Conservation (phyloP, 2,113 vertebrate species). For the Procavia capensis region DNA sequence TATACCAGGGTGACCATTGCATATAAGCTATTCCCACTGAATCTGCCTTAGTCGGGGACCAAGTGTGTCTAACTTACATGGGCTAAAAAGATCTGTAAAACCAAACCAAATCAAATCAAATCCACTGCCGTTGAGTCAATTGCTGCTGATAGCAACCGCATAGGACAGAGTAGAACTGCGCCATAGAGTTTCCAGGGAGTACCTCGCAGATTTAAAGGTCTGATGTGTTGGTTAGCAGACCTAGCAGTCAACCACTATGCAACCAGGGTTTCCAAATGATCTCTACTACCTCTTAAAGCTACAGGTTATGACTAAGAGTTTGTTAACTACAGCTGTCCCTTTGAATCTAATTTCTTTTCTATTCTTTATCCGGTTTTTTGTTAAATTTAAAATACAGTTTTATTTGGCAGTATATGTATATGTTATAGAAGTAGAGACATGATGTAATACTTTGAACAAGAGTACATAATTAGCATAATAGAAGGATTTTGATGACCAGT, state of each 20-base stretch:
- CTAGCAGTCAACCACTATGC: too few species aligned
- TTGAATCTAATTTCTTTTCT: slow-evolving; percentile 55
- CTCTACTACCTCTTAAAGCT: slow-evolving; percentile 24
- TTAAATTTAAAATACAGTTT: slow-evolving; percentile 58
- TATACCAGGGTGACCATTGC: not conserved
- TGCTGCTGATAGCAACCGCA: too few species aligned
- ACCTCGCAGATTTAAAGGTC: too few species aligned
- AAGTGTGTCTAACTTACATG: slow-evolving; percentile 35
- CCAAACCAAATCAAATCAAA: too few species aligned
- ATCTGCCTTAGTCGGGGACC: not conserved
- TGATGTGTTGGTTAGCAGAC: too few species aligned
- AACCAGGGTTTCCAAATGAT: too few species aligned
- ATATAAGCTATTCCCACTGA: not conserved
- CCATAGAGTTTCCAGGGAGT: too few species aligned
- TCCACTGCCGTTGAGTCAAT: too few species aligned
- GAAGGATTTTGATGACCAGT: slow-evolving; percentile 58
- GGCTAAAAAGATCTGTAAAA: too few species aligned
- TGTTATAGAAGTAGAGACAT: slow-evolving; percentile 44
- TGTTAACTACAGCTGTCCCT: slow-evolving; percentile 23
- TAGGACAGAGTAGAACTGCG: too few species aligned
- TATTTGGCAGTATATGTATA: slow-evolving; percentile 42
- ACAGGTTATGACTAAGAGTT: slow-evolving; percentile 32
- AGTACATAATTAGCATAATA: slow-evolving; percentile 51
- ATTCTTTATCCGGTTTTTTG: slow-evolving; percentile 47
- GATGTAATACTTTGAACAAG: slow-evolving; percentile 61